Evolutionary conservation across 2,797 vertebrate species (phyloP).

Genomic region (Neosilurus mollespiculum): DNA sequence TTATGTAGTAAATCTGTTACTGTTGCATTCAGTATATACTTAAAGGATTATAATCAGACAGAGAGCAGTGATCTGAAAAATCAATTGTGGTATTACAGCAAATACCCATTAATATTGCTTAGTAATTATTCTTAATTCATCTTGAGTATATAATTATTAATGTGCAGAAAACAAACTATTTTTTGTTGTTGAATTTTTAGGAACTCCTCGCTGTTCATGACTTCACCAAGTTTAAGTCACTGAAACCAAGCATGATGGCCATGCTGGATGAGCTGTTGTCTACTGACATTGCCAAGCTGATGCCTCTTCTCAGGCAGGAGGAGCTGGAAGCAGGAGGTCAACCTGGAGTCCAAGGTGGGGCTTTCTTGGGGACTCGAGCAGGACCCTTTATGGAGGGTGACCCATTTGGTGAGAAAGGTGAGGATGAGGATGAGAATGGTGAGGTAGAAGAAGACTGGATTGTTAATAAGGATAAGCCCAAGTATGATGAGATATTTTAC

Average conservation of each 20-base stretch:
- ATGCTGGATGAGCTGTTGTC: slow-evolving; percentile 84
- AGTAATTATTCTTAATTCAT: not conserved
- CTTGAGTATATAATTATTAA: not conserved
- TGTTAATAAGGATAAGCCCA: slow-evolving; percentile 93
- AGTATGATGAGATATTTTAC: slow-evolving; percentile 96
- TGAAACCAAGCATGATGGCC: slow-evolving; percentile 85
- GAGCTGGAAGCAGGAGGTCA: slow-evolving; percentile 81
- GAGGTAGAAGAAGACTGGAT: slow-evolving; percentile 83
- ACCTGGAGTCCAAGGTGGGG: slow-evolving; percentile 84
- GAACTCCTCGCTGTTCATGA: slow-evolving; percentile 88
- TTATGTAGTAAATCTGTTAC: too few species aligned
- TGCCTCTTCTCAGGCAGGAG: slow-evolving; percentile 89
- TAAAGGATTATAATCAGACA: too few species aligned
- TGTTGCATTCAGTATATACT: too few species aligned
- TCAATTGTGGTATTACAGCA: not conserved
- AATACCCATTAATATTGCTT: not conserved
- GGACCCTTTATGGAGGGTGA: slow-evolving; percentile 86
- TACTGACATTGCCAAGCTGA: slow-evolving; percentile 84
- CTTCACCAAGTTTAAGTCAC: slow-evolving; percentile 86
- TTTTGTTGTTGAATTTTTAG: slow-evolving; percentile 66
- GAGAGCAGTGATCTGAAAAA: too few species aligned
- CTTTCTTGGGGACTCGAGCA: slow-evolving; percentile 82
- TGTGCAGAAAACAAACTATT: not conserved
- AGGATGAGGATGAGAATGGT: slow-evolving; percentile 66
- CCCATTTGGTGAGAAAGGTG: slow-evolving; percentile 69